Percentiles rank a stretch among this genome's conserved stretches.
Conservation (phyloP, 2,888 invertebrate genomes). For the Eilema depressum region DNA sequence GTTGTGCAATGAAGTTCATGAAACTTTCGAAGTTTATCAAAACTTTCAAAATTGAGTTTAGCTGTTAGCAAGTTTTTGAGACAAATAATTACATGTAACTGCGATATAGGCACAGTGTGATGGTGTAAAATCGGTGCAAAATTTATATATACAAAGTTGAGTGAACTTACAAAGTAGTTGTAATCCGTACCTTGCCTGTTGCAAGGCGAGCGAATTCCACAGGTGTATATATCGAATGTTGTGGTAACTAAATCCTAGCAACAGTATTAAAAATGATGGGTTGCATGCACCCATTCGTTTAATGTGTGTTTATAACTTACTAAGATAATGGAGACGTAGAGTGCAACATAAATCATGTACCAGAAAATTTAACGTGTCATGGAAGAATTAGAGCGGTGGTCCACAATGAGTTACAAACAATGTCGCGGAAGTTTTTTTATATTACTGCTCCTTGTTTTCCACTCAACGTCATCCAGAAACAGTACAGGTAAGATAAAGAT, state of each 20-base stretch:
- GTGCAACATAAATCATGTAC: slow-evolving; percentile 38
- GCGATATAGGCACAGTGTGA: slow-evolving; percentile 8
- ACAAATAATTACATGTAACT: neutral
- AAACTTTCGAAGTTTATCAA: slow-evolving; percentile 72
- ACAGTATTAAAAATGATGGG: slow-evolving; percentile 62
- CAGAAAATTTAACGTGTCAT: slow-evolving; percentile 65
- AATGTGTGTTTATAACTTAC: slow-evolving; percentile 27
- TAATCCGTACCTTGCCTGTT: slow-evolving; percentile 65
- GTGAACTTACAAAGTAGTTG: slow-evolving; percentile 74
- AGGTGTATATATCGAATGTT: slow-evolving; percentile 80
- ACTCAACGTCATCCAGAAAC: slow-evolving; percentile 61
- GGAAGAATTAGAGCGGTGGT: slow-evolving; percentile 82
- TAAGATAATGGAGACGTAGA: slow-evolving; percentile 48
- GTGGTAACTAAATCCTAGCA: slow-evolving; percentile 81
- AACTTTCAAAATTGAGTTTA: slow-evolving; percentile 52
- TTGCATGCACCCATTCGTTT: slow-evolving; percentile 25
- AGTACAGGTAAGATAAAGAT: slow-evolving; percentile 73
- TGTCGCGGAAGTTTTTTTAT: slow-evolving; percentile 62
- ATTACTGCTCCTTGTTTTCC: slow-evolving; percentile 52
- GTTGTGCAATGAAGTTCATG: slow-evolving; percentile 73
- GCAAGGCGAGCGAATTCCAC: slow-evolving; percentile 75
- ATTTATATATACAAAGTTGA: slow-evolving; percentile 73
- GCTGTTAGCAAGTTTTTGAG: neutral
- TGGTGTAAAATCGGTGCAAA: slow-evolving; percentile 38
- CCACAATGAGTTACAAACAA: slow-evolving; percentile 73